phyloP scores from a whole-genome alignment of 2,888 invertebrate species.

The Eupithecia subfuscata region DNA sequence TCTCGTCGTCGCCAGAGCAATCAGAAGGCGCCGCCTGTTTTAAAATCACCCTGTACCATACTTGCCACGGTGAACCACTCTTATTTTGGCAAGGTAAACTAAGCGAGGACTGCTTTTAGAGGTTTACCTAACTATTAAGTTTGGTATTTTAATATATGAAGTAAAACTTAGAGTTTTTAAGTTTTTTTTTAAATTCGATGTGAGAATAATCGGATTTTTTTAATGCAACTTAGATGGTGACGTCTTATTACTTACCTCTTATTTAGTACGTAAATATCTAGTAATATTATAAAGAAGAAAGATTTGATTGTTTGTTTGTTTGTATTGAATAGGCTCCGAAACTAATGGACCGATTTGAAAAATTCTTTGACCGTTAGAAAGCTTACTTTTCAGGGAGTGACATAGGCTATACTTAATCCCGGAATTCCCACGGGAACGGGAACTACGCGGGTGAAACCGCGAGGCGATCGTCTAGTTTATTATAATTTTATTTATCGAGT shows the following conservation, averaged over 20 bases:
- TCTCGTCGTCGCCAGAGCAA: constrained; percentile 86
- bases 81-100: constrained; percentile 52
- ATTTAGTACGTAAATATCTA: not conserved
- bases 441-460: too few species aligned
- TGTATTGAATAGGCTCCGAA: too few species aligned
- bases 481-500: not conserved
- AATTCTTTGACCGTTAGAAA: too few species aligned
- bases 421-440: too few species aligned
- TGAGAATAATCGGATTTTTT: not conserved
- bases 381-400: too few species aligned
- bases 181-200: not conserved
- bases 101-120: not conserved
- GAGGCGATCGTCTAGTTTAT: too few species aligned
- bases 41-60: constrained; percentile 41
- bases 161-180: not conserved
- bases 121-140: not conserved
- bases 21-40: constrained; percentile 87
- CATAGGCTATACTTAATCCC: too few species aligned
- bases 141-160: not conserved
- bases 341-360: too few species aligned
- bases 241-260: not conserved
- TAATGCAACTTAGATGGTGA: not conserved
- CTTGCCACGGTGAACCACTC: constrained; percentile 45
- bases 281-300: too few species aligned
- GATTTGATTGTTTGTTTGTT: too few species aligned